A percentile compares a stretch with the other conserved stretches of the same genome.
These are phyloP conservation scores for Cephalopholis sonnerati DNA, from an alignment of 2,113 vertebrate genomes.

Conservation along the genomic window DNA sequence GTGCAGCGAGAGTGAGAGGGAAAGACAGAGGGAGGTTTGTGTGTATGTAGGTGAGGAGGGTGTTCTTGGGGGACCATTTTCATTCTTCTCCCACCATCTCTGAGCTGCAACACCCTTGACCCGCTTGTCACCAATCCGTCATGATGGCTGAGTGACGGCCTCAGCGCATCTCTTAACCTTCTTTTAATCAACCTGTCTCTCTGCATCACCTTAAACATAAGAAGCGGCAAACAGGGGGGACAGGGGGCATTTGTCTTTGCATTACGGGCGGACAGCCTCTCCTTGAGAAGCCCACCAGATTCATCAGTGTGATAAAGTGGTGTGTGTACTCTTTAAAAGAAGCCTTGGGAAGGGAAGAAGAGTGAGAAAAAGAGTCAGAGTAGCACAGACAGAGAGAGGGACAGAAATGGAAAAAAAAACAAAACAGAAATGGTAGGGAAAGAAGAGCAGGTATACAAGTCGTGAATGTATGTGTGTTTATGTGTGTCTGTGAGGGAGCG, in stretches of 20 bases:
- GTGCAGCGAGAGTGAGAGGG: constrained; percentile 7
- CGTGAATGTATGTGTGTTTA: neutral
- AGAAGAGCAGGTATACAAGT: constrained; percentile 2
- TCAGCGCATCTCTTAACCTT: constrained; percentile 80
- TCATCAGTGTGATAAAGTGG: constrained; percentile 84
- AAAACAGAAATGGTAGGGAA: neutral
- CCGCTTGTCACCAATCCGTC: constrained; percentile 76
- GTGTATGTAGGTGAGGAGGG: constrained; percentile 4
- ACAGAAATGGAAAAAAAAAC: constrained; percentile 8
- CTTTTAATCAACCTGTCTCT: constrained; percentile 87
- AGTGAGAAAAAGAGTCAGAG: constrained; percentile 20
- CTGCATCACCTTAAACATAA: constrained; percentile 82
- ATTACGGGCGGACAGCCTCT: constrained; percentile 78
- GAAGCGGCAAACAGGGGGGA: constrained; percentile 61
- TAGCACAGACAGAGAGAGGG: constrained; percentile 20
- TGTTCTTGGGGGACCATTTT: constrained; percentile 41
- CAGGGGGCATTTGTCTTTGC: constrained; percentile 82
- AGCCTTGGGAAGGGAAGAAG: constrained; percentile 67
- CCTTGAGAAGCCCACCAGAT: constrained; percentile 83
- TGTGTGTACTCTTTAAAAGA: constrained; percentile 60
- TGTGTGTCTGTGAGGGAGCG: constrained; percentile 1
- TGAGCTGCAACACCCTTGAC: constrained; percentile 72
- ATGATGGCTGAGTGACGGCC: constrained; percentile 77
- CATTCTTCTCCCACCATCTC: constrained; percentile 41
- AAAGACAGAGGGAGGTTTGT: constrained; percentile 17